Evolutionary conservation across 53 echinoderm and acorn worm genomes (phyloP).

Genomic region (Holothuria scabra): DNA sequence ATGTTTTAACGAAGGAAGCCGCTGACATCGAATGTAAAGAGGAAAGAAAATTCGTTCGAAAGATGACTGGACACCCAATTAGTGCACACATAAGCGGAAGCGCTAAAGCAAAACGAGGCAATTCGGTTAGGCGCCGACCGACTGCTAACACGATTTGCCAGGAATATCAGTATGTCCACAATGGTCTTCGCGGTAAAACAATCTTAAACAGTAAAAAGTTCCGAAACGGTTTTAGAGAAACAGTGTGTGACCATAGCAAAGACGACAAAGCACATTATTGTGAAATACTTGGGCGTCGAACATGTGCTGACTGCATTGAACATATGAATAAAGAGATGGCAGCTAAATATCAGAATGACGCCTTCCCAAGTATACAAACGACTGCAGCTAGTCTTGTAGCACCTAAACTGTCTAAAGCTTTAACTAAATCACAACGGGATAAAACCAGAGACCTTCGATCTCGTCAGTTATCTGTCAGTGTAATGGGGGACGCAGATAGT

Average conservation of each 20-base stretch:
- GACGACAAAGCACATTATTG: constrained; percentile 78
- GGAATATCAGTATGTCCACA: constrained; percentile 83
- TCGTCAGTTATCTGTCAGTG: background rate
- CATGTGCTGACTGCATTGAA: constrained; percentile 81
- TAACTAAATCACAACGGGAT: constrained; percentile 44
- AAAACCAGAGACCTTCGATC: background rate
- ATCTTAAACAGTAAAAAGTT: constrained; percentile 72
- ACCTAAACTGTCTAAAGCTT: constrained; percentile 73
- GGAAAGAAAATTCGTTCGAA: constrained; percentile 77
- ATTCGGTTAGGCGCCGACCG: constrained; percentile 55
- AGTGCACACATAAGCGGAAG: constrained; percentile 85
- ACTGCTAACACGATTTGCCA: constrained; percentile 88
- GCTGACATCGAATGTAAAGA: constrained; percentile 72
- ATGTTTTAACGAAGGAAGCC: constrained; percentile 65
- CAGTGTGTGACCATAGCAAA: constrained; percentile 46
- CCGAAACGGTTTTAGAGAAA: constrained; percentile 59
- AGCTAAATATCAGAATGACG: constrained; percentile 81
- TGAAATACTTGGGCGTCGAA: constrained; percentile 80
- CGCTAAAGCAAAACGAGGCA: constrained; percentile 52
- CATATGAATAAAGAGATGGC: constrained; percentile 81
- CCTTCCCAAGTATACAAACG: constrained; percentile 79
- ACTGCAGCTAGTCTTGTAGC: constrained; percentile 83
- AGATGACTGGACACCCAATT: constrained; percentile 69
- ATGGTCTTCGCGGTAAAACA: constrained; percentile 84
- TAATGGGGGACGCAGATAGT: constrained; percentile 45